A percentile compares a stretch with the other conserved stretches of the same genome.
These are phyloP conservation scores for Temnothorax longispinosus DNA, from an alignment of 1,140 invertebrate species.

Conservation along the genomic window DNA sequence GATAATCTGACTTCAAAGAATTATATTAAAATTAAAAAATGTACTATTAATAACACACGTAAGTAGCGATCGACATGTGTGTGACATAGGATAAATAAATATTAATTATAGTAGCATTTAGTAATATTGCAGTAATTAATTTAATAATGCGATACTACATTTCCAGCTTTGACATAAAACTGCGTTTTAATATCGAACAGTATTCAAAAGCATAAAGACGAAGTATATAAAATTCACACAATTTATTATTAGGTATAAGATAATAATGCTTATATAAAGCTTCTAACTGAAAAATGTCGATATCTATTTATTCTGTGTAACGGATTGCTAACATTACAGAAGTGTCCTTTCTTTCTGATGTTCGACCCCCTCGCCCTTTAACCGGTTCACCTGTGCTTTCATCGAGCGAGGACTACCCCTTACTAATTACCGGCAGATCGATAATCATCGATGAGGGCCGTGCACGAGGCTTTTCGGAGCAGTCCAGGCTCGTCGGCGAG, in stretches of 20 bases:
- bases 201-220: not conserved
- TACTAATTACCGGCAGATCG: conserved; percentile 66
- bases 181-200: not conserved
- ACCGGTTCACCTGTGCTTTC: conserved; percentile 19
- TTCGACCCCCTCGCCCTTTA: not conserved
- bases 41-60: not conserved
- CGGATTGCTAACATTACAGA: not conserved
- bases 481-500: conserved; percentile 38
- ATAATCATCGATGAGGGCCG: conserved; percentile 66
- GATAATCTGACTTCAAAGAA: not conserved
- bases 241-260: not conserved
- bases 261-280: not conserved
- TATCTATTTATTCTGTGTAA: not conserved
- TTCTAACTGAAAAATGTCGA: not conserved
- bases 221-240: not conserved
- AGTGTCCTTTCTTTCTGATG: not conserved
- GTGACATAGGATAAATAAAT: not conserved
- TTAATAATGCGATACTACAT: not conserved
- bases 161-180: not conserved
- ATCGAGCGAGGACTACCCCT: conserved; percentile 26
- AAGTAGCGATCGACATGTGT: not conserved
- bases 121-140: too few relatives aligned
- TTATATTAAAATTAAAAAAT: not conserved
- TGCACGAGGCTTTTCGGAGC: conserved; percentile 26
- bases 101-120: not conserved